These are phyloP conservation scores for Epinotia bilunana DNA, from an alignment of 2,888 invertebrate species.

Conservation along the genomic window DNA sequence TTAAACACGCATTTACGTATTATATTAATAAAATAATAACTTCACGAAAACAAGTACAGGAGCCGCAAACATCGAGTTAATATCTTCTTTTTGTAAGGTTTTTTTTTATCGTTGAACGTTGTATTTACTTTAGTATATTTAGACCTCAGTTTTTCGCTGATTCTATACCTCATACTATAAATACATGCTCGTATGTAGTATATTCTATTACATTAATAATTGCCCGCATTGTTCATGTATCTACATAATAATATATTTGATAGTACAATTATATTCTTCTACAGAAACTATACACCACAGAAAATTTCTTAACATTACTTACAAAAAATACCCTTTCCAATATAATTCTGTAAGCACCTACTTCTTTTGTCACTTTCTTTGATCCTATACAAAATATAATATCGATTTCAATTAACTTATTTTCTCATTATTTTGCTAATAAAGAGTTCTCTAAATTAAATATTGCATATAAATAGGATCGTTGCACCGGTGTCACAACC, in stretches of 20 bases:
- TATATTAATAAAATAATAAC: neutral
- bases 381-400: constrained; percentile 38
- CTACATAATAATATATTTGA: neutral
- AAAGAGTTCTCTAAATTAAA: constrained; percentile 9
- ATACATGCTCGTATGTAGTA: neutral
- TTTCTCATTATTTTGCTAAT: neutral
- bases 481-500: too few species aligned
- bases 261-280: constrained; percentile 9
- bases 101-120: too few species aligned
- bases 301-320: constrained; percentile 37
- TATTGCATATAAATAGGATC: too few species aligned
- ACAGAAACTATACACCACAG: constrained; percentile 28
- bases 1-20: constrained; percentile 12
- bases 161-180: neutral
- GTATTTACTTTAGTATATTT: too few species aligned
- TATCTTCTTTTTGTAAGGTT: too few species aligned
- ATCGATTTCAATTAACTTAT: constrained; percentile 24
- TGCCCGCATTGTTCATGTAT: neutral
- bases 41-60: neutral
- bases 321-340: constrained; percentile 56
- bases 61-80: neutral
- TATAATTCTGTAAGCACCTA: constrained; percentile 52
- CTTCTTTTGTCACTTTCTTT: constrained; percentile 23
- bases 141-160: neutral
- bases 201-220: neutral